Evolutionary conservation across 2,888 invertebrate species (phyloP).

Genomic region (Heterodera filipjevi): DNA sequence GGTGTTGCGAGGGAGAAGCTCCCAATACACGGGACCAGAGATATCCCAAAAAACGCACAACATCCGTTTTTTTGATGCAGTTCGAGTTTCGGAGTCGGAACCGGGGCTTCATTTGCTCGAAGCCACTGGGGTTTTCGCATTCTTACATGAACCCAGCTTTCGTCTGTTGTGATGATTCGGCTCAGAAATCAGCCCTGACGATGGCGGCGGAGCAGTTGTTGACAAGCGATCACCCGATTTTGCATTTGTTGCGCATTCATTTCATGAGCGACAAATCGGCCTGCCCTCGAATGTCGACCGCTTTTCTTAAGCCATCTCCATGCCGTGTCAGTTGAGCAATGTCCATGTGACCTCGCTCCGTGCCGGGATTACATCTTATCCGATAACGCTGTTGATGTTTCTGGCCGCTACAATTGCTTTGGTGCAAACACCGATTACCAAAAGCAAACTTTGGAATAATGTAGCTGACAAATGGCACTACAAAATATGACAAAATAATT

Average conservation of each 20-base stretch:
- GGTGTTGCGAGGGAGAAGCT: not conserved
- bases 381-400: too few relatives aligned
- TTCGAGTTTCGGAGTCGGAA: not conserved
- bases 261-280: not conserved
- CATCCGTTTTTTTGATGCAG: constrained; percentile 14
- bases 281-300: not conserved
- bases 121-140: not conserved
- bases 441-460: too few relatives aligned
- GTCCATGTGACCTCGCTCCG: not conserved
- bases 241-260: not conserved
- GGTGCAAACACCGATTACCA: too few relatives aligned
- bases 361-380: too few relatives aligned
- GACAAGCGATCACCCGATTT: not conserved
- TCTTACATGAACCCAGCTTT: not conserved
- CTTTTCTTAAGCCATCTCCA: not conserved
- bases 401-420: too few relatives aligned
- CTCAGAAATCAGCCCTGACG: not conserved
- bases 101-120: not conserved
- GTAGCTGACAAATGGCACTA: too few relatives aligned
- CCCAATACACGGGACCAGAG: not conserved
- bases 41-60: constrained; percentile 13
- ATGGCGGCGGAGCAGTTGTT: not conserved
- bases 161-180: not conserved
- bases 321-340: not conserved
- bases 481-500: too few relatives aligned